Conservation (phyloP, 1,140 invertebrate species). For the Drosophila lowei region DNA sequence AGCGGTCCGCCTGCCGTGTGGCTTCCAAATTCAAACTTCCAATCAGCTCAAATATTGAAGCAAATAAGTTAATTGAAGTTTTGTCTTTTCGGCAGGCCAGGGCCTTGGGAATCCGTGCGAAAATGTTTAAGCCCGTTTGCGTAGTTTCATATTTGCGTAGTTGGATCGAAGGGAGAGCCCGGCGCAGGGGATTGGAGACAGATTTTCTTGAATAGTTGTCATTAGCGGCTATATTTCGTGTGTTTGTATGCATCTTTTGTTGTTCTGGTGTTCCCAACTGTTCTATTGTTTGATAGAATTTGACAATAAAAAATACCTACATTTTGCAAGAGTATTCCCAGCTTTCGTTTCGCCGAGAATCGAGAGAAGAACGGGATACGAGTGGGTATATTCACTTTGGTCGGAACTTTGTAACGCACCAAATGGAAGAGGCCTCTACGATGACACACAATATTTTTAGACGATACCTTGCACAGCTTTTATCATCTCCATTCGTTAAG, state of each 20-base stretch:
- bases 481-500: too few relatives aligned
- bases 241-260: not conserved
- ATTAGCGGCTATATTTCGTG: slow-evolving; percentile 27
- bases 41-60: slow-evolving; percentile 33
- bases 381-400: too few relatives aligned
- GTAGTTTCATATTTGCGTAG: slow-evolving; percentile 42
- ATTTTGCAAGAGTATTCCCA: slow-evolving; percentile 2
- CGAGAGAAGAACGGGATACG: not conserved
- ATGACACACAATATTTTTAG: too few relatives aligned
- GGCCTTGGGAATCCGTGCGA: slow-evolving; percentile 49
- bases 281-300: slow-evolving; percentile 36
- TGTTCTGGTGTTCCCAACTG: slow-evolving; percentile 29
- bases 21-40: not conserved
- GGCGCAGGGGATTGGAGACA: slow-evolving; percentile 10
- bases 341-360: not conserved
- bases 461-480: too few relatives aligned
- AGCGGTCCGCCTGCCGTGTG: slow-evolving; percentile 4
- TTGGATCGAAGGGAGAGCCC: slow-evolving; percentile 7
- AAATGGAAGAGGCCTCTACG: too few relatives aligned
- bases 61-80: slow-evolving; percentile 36
- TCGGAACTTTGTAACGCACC: too few relatives aligned
- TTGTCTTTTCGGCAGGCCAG: slow-evolving; percentile 6
- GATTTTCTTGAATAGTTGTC: slow-evolving; percentile 55
- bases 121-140: slow-evolving; percentile 29
- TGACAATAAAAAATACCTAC: slow-evolving; percentile 22